phyloP scores from a whole-genome alignment of 2,888 invertebrate species.

The Polia nebulosa region DNA sequence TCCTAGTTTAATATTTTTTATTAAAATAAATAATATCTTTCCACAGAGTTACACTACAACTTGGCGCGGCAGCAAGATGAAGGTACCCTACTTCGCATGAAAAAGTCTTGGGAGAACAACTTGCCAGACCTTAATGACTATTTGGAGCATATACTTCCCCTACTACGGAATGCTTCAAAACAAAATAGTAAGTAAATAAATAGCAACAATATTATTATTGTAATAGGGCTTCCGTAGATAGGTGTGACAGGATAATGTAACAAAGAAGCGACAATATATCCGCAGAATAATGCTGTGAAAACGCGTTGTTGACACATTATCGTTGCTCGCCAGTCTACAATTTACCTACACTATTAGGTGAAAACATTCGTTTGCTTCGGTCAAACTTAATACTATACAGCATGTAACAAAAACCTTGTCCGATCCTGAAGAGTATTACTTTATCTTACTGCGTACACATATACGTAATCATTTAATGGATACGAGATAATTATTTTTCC shows the following conservation, averaged over 20 bases:
- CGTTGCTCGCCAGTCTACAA: background rate
- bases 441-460: too few relatives aligned
- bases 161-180: slow-evolving; percentile 85
- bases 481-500: too few relatives aligned
- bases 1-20: background rate
- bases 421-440: too few relatives aligned
- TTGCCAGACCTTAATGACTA: slow-evolving; percentile 83
- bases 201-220: background rate
- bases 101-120: slow-evolving; percentile 86
- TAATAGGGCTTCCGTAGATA: background rate
- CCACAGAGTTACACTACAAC: slow-evolving; percentile 82
- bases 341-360: background rate
- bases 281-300: background rate
- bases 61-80: slow-evolving; percentile 84
- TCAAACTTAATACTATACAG: too few relatives aligned
- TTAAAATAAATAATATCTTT: slow-evolving; percentile 12
- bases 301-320: background rate
- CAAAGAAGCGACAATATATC: background rate
- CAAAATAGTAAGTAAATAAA: slow-evolving; percentile 80
- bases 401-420: too few relatives aligned
- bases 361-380: background rate
- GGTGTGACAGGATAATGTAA: background rate
- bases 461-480: too few relatives aligned
- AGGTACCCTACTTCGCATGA: slow-evolving; percentile 79
- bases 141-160: slow-evolving; percentile 83